phyloP scores from a whole-genome alignment of 2,797 vertebrate species.

The Aratinga solstitialis region DNA sequence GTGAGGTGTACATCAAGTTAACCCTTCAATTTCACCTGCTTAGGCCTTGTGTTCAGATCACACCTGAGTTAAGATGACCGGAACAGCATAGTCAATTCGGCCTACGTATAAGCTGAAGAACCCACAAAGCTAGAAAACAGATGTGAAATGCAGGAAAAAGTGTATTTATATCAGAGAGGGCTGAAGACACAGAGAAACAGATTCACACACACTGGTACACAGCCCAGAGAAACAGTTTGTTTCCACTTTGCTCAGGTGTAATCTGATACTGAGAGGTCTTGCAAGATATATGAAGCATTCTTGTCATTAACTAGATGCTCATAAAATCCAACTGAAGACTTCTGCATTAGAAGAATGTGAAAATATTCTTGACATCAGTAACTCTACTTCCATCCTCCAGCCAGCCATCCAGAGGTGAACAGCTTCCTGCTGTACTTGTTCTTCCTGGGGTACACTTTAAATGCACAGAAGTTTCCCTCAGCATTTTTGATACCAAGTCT shows the following conservation, averaged over 20 bases:
- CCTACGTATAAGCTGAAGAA: not conserved
- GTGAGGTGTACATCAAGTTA: not conserved
- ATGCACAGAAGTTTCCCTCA: accelerated
- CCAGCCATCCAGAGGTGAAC: not conserved
- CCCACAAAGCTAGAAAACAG: not conserved
- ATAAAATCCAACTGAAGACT: not conserved
- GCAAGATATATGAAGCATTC: not conserved
- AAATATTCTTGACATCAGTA: not conserved
- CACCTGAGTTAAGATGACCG: not conserved
- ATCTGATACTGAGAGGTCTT: not conserved
- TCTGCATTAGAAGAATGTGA: not conserved
- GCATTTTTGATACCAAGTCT: not conserved
- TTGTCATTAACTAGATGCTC: not conserved
- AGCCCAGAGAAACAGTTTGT: not conserved
- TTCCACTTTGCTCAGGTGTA: not conserved
- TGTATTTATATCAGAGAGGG: not conserved
- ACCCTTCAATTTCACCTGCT: not conserved
- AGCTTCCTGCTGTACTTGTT: not conserved
- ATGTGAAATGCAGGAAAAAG: not conserved
- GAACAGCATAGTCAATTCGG: not conserved
- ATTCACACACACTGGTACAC: not conserved
- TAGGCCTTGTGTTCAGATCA: not conserved
- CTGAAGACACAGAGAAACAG: not conserved
- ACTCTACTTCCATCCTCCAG: not conserved
- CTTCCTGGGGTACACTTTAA: not conserved